Base-by-base conservation (phyloP, 1,140 invertebrate genomes). In the Holcopasites calliopsidis region DNA sequence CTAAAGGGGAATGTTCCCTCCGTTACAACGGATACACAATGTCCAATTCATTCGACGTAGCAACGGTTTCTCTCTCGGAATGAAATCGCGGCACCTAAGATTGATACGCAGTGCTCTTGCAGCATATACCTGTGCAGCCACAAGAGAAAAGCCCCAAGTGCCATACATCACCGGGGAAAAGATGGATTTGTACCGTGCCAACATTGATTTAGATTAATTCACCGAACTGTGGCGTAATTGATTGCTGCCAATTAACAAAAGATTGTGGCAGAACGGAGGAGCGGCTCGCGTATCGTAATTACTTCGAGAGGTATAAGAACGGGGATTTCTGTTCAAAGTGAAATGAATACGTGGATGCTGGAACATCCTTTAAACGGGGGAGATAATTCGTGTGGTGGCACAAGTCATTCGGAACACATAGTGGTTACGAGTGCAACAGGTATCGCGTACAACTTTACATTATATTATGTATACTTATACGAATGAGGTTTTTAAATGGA, bases 191-290 rank as follows among this genome's bases (percentile, higher is more conserved):
- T 11, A 18, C 5, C 33, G 42, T 13, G 21, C 21, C 28, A 50
- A 55, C 23, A 4, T 21, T 44, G 79, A 74, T 84, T 79, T 64
- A 68, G 82, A 88, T 85, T 86, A 87, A 88, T 87, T 69, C 69
- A 16, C 44, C 70, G 77, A 84, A 87, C 85, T 83, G 85, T 86
- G 76, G 57, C 73, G 64, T 76, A 86, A 88, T 87, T 86, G 86
- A 87, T 86, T 87, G 52, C 61, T 10, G 21, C 28, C 82, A 79
- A 82, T 85, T 85, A 82, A 75, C 75, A 80, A 80, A 73, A 76
- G 75, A 76, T 69, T 76, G 71, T 49, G 77, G 61, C 77, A 80
- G 83, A 69, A 78, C 42, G 49, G 2, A 73, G 31, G 28, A 38
- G 31, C 10, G 11, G 11, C 6, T 73, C 21, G n/a, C 54, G 18